Evolutionary conservation across 1,140 invertebrate species (phyloP), one percentile per base, ranked within the genome.

Genomic region (Conopomorpha cramerella): DNA sequence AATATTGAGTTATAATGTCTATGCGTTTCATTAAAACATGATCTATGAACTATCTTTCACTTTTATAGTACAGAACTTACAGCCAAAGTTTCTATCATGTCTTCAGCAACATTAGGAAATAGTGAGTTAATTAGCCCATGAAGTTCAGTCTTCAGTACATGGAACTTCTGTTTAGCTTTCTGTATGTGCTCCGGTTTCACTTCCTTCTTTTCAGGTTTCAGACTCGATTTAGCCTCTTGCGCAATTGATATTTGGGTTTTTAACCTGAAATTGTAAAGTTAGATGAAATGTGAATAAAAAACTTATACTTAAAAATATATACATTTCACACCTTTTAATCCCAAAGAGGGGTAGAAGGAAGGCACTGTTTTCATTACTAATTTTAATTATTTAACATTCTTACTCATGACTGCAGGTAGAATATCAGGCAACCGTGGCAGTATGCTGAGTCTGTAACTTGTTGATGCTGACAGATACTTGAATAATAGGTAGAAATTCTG

Each of bases 91-190:
- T 59, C 55, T 10, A 45, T 50, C 1, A 76, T 48, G 11, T 41
- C 10, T n/a, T 49, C 51, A 36, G 43, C 42, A 14, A 34, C 31
- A 8, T 59, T 49, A 0, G 65, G 68, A 32, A 59, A 74, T 15
- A 78, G 36, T 3, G 63, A 56, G 3, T 59, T 39, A 32, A 78
- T 57, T 1, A 76, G 45, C 1, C 56, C 45, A 34, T 64, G 60
- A 2, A 78, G 41, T 39, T 71, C 57, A 12, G 34, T 46, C 44
- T 74, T 78, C 34, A 73, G 42, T 8, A 42, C 31, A 1, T 43
- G 41, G 33, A 77, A 77, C 13, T 37, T 55, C 16, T 60, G 46
- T 33, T 68, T 76, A 2, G 67, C 67, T 34, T 59, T 74, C 7
- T 51, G 30, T 0, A 74, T 7, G 30, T 74, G 63, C 33, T 57